phyloP scores from a whole-genome alignment of 2,113 vertebrate species.

The Syrmaticus mikado region DNA sequence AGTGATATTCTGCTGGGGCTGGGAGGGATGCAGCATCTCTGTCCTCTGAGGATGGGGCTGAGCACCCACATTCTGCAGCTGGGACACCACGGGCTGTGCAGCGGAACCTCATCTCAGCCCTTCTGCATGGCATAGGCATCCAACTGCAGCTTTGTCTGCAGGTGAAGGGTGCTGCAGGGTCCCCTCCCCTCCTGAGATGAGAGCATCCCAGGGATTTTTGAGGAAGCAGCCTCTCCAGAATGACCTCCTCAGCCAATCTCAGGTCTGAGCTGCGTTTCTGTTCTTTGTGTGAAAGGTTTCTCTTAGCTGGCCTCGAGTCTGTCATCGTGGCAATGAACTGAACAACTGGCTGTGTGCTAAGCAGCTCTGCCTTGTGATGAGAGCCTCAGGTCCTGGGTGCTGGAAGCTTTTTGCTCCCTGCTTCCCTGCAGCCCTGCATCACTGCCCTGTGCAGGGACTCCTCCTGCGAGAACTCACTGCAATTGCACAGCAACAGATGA shows the following conservation, averaged over 20 bases:
- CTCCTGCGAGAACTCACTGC: neutral
- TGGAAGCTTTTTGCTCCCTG: neutral
- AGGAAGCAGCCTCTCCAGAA: accelerated
- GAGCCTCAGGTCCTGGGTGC: neutral
- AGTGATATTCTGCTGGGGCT: neutral
- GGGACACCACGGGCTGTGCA: neutral
- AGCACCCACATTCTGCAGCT: neutral
- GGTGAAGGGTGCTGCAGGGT: accelerated
- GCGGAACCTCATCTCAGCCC: neutral
- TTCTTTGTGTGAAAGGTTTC: neutral
- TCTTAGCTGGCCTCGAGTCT: neutral
- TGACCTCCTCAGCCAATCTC: neutral
- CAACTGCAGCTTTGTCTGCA: neutral
- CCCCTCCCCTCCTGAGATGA: neutral
- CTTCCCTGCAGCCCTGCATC: neutral
- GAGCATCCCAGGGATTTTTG: neutral
- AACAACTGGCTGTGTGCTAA: neutral
- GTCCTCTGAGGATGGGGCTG: accelerated
- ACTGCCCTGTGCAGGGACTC: neutral
- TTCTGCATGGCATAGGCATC: neutral
- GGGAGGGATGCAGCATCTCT: neutral
- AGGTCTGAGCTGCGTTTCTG: neutral
- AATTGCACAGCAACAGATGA: neutral
- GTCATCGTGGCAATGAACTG: accelerated
- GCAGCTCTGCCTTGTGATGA: neutral